phyloP scores from a whole-genome alignment of 2,797 vertebrate genomes.

The Dipus sagitta region DNA sequence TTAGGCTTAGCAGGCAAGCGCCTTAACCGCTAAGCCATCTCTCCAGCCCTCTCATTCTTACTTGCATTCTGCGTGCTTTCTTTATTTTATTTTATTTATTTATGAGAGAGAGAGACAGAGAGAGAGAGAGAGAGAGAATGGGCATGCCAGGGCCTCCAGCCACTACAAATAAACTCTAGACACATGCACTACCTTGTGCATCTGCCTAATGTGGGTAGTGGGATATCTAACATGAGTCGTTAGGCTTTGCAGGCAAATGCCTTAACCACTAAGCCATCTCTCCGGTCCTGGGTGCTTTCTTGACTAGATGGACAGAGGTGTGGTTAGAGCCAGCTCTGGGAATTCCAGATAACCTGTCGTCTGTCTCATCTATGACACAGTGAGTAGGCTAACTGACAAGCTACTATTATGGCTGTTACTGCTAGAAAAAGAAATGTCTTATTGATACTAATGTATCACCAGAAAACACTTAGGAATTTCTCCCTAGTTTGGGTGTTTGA shows the following conservation, averaged over 20 bases:
- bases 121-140: no score
- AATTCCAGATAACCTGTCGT: background rate
- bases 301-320: background rate
- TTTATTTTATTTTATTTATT: background rate
- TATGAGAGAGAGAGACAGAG: no score
- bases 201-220: no score
- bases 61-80: background rate
- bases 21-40: no score
- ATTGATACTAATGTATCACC: background rate
- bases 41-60: background rate
- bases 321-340: background rate
- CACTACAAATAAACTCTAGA: no score
- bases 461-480: background rate
- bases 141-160: no score
- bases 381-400: background rate
- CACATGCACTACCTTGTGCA: no score
- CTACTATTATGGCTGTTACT: background rate
- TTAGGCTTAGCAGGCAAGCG: no score
- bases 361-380: slow-evolving; percentile 19
- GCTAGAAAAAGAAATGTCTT: background rate
- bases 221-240: no score
- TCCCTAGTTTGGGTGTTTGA: background rate
- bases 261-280: no score
- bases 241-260: no score
- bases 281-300: slow-evolving; percentile 2